These are phyloP conservation scores for Nebria ingens DNA, from an alignment of 1,140 invertebrate genomes.

Conservation along the genomic window DNA sequence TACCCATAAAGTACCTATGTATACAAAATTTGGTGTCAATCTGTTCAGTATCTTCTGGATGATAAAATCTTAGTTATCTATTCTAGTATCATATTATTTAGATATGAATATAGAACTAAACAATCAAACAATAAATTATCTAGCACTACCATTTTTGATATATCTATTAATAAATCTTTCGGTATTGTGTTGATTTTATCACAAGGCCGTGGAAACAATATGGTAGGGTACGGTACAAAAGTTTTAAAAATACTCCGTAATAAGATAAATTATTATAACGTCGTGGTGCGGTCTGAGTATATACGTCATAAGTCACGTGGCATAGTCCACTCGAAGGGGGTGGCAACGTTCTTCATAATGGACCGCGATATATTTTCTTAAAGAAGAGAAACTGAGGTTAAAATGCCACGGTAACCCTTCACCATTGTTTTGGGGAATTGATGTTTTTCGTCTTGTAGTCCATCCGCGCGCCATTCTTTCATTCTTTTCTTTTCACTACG, in stretches of 20 bases:
- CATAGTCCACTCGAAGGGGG: background rate
- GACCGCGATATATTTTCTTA: slow-evolving; percentile 1
- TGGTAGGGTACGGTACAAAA: background rate
- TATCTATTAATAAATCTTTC: too few relatives aligned
- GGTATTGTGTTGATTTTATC: slow-evolving; percentile 5
- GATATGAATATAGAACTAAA: too few relatives aligned
- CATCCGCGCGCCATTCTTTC: background rate
- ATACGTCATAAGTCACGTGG: slow-evolving; percentile 5
- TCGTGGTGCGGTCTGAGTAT: background rate
- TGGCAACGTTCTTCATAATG: background rate
- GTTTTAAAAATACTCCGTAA: slow-evolving; percentile 4
- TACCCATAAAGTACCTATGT: too few relatives aligned
- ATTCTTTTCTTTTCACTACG: too few relatives aligned
- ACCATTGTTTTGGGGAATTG: slow-evolving; percentile 5
- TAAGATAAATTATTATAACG: slow-evolving; percentile 9
- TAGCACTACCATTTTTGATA: too few relatives aligned
- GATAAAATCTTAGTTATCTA: too few relatives aligned
- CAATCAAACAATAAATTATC: too few relatives aligned
- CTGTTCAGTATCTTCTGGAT: too few relatives aligned
- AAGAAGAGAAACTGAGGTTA: slow-evolving; percentile 1
- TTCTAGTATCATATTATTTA: too few relatives aligned
- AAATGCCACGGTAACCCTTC: slow-evolving; percentile 1
- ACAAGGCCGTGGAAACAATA: background rate
- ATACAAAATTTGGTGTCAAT: too few relatives aligned
- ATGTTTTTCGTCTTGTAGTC: background rate